Evolutionary conservation across 2,113 vertebrate species (phyloP).

Genomic region (Zeus faber): DNA sequence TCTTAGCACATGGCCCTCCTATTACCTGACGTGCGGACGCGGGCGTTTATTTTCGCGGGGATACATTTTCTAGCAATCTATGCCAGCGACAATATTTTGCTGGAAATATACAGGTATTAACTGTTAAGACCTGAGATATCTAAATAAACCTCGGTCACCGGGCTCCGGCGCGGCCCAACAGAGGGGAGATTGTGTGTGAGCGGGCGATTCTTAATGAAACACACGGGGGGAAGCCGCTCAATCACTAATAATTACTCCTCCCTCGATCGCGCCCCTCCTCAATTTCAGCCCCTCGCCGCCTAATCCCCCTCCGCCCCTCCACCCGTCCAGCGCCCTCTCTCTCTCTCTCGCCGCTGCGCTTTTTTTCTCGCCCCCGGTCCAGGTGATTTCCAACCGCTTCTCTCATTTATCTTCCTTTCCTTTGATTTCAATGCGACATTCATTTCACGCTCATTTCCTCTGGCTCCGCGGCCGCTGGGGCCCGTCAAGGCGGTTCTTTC

Average conservation of each 20-base stretch:
- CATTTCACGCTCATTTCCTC: conserved; percentile 59
- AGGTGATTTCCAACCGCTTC: conserved; percentile 49
- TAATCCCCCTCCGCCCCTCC: conserved; percentile 15
- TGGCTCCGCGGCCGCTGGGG: conserved; percentile 5
- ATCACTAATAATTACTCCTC: conserved; percentile 64
- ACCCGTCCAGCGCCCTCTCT: conserved; percentile 6
- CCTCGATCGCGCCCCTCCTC: no score
- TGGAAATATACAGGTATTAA: conserved; percentile 74
- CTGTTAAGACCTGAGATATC: conserved; percentile 68
- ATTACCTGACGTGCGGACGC: conserved; percentile 47
- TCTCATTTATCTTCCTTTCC: conserved; percentile 54
- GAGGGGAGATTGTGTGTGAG: conserved; percentile 55
- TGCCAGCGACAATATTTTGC: conserved; percentile 75
- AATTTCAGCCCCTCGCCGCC: conserved; percentile 26
- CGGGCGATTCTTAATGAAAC: conserved; percentile 52
- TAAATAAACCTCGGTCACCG: conserved; percentile 60
- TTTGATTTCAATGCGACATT: conserved; percentile 61
- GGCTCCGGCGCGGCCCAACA: conserved; percentile 48
- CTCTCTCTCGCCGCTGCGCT: conserved; percentile 6
- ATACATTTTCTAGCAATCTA: conserved; percentile 54
- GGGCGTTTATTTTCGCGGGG: conserved; percentile 65
- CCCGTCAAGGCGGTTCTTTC: conserved; percentile 56
- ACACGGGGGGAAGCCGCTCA: conserved; percentile 41
- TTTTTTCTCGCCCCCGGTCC: conserved; percentile 13
- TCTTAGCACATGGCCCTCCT: no score